Conservation (phyloP, 2,113 vertebrate genomes). For the Hemichromis elongatus region DNA sequence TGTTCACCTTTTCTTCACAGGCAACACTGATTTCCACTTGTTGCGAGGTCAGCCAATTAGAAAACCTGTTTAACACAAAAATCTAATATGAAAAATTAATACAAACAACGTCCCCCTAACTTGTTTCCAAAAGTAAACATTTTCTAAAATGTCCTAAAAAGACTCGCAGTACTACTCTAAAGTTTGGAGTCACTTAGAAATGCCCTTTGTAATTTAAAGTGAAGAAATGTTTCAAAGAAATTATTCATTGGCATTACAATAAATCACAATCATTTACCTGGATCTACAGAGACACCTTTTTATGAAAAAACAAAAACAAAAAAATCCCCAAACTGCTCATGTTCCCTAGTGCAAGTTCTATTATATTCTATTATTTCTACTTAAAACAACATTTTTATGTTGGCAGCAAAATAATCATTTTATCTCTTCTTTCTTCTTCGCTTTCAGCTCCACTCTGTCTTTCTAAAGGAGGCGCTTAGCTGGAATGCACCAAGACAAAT, state of each 20-base stretch:
- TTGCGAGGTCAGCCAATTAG: no score
- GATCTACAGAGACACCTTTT: neutral
- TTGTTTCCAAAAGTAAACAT: no score
- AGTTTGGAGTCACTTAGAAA: neutral
- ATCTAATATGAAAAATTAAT: no score
- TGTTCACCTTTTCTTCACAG: no score
- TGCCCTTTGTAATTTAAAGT: neutral
- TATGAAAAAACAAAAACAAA: neutral
- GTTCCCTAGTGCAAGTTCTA: neutral
- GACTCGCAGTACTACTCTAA: neutral
- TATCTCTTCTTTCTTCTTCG: neutral
- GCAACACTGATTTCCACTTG: no score
- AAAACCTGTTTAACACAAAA: no score
- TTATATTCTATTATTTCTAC: neutral
- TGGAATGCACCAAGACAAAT: neutral
- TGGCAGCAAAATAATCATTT: neutral
- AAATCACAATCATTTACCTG: neutral
- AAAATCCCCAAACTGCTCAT: neutral
- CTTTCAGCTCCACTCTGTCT: neutral
- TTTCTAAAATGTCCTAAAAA: no score
- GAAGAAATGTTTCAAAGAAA: neutral
- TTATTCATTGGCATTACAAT: neutral
- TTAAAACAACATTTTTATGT: neutral
- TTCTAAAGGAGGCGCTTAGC: neutral
- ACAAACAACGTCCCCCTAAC: no score